These are phyloP conservation scores for Rhinella marina DNA, from an alignment of 2,797 vertebrate genomes.

Conservation along the genomic window DNA sequence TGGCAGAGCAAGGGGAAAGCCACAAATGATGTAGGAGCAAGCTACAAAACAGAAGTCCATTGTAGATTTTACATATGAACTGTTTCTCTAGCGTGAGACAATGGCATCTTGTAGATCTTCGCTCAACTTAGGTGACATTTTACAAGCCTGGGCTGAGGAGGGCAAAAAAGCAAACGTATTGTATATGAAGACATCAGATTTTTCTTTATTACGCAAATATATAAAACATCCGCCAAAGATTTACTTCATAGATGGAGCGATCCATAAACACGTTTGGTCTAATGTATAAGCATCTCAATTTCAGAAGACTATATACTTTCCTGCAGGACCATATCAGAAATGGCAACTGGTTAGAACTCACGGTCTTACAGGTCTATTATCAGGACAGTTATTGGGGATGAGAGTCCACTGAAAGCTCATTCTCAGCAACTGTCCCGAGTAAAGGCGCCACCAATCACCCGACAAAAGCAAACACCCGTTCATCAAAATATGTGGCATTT, in stretches of 20 bases:
- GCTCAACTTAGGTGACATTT: constrained; percentile 42
- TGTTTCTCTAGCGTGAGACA: constrained; percentile 44
- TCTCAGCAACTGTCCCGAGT: too few species aligned
- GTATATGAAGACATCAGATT: neutral
- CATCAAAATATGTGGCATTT: too few species aligned
- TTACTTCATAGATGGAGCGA: neutral
- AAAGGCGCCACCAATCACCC: too few species aligned
- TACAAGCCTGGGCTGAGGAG: neutral
- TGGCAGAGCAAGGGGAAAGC: constrained; percentile 54
- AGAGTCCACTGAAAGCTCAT: too few species aligned
- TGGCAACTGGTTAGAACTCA: too few species aligned
- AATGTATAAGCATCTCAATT: neutral
- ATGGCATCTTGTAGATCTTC: constrained; percentile 58
- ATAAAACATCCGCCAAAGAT: neutral
- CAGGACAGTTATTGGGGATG: too few species aligned
- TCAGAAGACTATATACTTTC: too few species aligned
- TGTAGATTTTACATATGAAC: constrained; percentile 55
- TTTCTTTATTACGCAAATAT: neutral
- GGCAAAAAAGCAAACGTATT: neutral
- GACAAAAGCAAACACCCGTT: too few species aligned
- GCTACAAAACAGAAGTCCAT: constrained; percentile 51
- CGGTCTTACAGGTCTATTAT: too few species aligned
- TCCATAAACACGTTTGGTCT: neutral
- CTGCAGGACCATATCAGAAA: too few species aligned
- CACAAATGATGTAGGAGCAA: constrained; percentile 54